phyloP scores from a whole-genome alignment of 1,140 invertebrate genomes.

The Dermatophagoides farinae region DNA sequence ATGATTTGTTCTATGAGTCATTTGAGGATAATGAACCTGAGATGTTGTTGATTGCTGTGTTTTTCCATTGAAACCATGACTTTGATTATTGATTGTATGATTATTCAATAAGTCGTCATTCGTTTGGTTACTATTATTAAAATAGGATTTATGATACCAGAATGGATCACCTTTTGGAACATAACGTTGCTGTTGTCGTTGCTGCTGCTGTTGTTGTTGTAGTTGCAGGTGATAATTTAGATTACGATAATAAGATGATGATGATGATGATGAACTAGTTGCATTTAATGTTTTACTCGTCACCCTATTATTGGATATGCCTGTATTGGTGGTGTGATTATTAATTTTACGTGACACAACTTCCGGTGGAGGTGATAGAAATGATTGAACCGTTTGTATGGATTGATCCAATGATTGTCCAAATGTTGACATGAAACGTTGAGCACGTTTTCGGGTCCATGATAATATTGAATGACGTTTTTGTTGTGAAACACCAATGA shows the following conservation, averaged over 20 bases:
- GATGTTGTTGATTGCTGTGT: too few species aligned
- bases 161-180: slow-evolving; percentile 7
- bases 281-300: not conserved
- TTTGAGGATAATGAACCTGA: too few species aligned
- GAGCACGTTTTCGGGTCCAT: slow-evolving; percentile 2
- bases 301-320: not conserved
- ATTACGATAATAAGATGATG: not conserved
- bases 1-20: too few species aligned
- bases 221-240: not conserved
- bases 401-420: slow-evolving; percentile 8
- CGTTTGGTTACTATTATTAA: not conserved
- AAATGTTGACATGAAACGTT: slow-evolving; percentile 2
- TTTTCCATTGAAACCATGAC: too few species aligned
- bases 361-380: not conserved
- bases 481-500: not conserved
- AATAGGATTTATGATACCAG: slow-evolving; percentile 4
- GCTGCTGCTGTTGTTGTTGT: not conserved
- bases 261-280: not conserved
- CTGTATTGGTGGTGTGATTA: not conserved
- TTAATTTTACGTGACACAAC: not conserved
- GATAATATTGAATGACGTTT: not conserved
- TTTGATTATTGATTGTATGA: not conserved
- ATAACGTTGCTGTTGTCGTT: not conserved
- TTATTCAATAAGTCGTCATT: too few species aligned
- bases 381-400: not conserved